phyloP scores from a whole-genome alignment of 2,113 vertebrate genomes.

The Promerops cafer region DNA sequence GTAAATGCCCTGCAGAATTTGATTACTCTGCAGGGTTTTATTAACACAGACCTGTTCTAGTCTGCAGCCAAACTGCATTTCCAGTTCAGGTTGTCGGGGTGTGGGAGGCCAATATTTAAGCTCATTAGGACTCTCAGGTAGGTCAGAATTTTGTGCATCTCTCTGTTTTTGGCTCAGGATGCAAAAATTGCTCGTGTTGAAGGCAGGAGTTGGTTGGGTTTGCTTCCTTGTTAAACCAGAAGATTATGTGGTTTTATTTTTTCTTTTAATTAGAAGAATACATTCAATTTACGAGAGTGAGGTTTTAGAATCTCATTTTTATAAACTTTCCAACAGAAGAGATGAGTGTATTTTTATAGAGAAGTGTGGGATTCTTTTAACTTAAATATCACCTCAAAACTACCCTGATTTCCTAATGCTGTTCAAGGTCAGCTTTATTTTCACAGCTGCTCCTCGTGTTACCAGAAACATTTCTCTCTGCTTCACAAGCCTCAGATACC shows the following conservation, averaged over 20 bases:
- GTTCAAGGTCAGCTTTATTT: constrained; percentile 26
- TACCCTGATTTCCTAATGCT: neutral
- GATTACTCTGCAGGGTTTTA: neutral
- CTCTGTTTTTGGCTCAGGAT: neutral
- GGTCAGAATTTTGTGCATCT: neutral
- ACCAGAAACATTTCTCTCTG: constrained; percentile 33
- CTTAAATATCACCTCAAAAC: neutral
- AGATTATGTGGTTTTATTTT: neutral
- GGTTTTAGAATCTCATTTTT: neutral
- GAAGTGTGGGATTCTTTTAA: neutral
- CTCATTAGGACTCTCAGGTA: neutral
- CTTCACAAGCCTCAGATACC: constrained; percentile 41
- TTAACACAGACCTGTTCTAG: neutral
- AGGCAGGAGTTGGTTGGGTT: neutral
- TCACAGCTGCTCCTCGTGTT: constrained; percentile 50
- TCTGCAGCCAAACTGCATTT: neutral
- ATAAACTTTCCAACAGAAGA: neutral
- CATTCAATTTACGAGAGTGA: neutral
- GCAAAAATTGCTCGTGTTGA: neutral
- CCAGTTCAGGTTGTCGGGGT: neutral
- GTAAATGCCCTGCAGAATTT: neutral
- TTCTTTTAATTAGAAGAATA: neutral
- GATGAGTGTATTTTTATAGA: neutral
- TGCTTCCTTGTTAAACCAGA: neutral
- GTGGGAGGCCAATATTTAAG: neutral